Evolutionary conservation across 2,113 vertebrate genomes (phyloP).

Genomic region (Pollachius pollachius): DNA sequence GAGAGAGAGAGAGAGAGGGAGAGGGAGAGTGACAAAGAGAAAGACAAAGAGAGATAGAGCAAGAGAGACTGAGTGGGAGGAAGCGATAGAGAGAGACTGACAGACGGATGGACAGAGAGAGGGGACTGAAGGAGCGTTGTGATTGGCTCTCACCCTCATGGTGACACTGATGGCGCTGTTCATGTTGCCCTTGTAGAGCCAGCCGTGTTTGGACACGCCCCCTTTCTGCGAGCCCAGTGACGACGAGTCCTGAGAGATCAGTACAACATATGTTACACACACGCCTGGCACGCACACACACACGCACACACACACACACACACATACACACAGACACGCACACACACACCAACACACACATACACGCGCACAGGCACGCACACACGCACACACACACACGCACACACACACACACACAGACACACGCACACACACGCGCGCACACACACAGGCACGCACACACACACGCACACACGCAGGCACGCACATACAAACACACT

Average conservation of each 20-base stretch:
- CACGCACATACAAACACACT: too few relatives aligned
- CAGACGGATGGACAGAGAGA: background rate
- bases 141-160: constrained; percentile 84
- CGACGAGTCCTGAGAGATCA: constrained; percentile 81
- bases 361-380: too few relatives aligned
- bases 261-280: too few relatives aligned
- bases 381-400: too few relatives aligned
- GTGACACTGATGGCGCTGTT: constrained; percentile 98
- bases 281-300: background rate
- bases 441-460: too few relatives aligned
- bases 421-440: too few relatives aligned
- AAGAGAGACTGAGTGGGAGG: background rate
- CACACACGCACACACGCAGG: too few relatives aligned
- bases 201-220: constrained; percentile 94
- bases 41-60: background rate
- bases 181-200: constrained; percentile 98
- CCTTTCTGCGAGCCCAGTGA: constrained; percentile 94
- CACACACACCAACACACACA: too few relatives aligned
- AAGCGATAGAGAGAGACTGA: background rate
- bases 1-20: background rate
- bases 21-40: background rate
- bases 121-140: background rate
- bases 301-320: too few relatives aligned
- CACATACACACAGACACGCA: too few relatives aligned
- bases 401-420: too few relatives aligned